phyloP scores from a whole-genome alignment of 2,888 invertebrate species.

The Cheilosia pagana region DNA sequence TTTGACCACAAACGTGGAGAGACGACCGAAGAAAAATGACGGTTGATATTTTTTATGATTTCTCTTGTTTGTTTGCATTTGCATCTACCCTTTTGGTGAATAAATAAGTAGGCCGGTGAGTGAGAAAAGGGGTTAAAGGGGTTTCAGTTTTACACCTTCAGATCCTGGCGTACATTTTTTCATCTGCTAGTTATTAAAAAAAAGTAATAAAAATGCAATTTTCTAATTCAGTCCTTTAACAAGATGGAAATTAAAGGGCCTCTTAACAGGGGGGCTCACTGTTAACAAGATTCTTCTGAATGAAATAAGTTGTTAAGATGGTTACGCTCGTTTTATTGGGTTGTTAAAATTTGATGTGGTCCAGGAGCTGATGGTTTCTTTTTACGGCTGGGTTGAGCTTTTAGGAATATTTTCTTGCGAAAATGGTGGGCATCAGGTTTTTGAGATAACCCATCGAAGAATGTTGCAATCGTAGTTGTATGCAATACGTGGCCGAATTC shows the following conservation, averaged over 20 bases:
- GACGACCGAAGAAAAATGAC: constrained; percentile 65
- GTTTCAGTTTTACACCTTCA: constrained; percentile 57
- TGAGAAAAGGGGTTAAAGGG: constrained; percentile 9
- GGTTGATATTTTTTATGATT: constrained; percentile 70
- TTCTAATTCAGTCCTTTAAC: constrained; percentile 54
- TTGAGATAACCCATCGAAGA: no score
- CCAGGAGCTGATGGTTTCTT: constrained; percentile 1
- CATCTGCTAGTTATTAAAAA: constrained; percentile 64
- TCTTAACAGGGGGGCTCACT: constrained; percentile 7
- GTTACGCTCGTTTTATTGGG: constrained; percentile 2
- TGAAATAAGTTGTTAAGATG: not conserved
- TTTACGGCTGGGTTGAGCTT: no score
- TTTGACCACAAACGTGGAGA: constrained; percentile 56
- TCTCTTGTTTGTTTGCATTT: constrained; percentile 68
- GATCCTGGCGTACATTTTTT: constrained; percentile 49
- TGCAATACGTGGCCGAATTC: no score
- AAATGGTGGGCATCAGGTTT: no score
- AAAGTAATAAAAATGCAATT: constrained; percentile 69
- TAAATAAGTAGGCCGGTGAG: constrained; percentile 23
- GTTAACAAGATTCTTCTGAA: constrained; percentile 28
- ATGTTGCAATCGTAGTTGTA: no score
- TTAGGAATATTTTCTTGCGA: no score
- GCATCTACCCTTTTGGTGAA: constrained; percentile 38
- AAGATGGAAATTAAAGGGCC: constrained; percentile 42
- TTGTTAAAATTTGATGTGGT: constrained; percentile 2